Evolutionary conservation across 1,140 invertebrate species (phyloP).

Genomic region (Copidosoma floridanum): DNA sequence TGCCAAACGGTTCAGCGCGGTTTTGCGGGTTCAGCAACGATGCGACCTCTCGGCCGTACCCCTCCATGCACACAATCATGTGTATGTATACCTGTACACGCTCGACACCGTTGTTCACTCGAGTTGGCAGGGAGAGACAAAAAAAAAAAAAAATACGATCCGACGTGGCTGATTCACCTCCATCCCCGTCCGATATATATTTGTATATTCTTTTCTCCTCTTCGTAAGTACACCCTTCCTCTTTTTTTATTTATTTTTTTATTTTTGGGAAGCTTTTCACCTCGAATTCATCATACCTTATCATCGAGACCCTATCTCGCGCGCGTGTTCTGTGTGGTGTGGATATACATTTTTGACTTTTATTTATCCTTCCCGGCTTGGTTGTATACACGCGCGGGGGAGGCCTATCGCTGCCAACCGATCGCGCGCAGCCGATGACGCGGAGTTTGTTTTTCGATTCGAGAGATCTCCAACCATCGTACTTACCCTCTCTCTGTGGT

Average conservation of each 20-base stretch:
- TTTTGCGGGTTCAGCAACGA: too few relatives aligned
- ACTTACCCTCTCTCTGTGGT: too few relatives aligned
- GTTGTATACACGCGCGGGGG: too few relatives aligned
- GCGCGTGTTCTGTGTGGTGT: not conserved
- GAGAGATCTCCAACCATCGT: too few relatives aligned
- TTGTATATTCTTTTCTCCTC: slow-evolving; percentile 21
- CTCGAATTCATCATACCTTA: slow-evolving; percentile 24
- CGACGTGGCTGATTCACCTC: slow-evolving; percentile 6
- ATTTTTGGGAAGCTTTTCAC: not conserved
- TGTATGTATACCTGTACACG: too few relatives aligned
- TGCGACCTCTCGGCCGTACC: too few relatives aligned
- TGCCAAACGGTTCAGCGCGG: too few relatives aligned
- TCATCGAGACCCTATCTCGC: slow-evolving; percentile 1
- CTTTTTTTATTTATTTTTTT: slow-evolving; percentile 16
- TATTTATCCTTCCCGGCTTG: too few relatives aligned
- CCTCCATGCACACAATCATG: too few relatives aligned
- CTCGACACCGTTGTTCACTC: too few relatives aligned
- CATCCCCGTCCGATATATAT: slow-evolving; percentile 13
- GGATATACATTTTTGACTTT: not conserved
- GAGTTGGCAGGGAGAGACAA: not conserved
- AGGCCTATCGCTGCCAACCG: not conserved
- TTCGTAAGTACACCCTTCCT: too few relatives aligned
- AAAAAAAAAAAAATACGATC: not conserved
- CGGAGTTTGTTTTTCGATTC: not conserved
- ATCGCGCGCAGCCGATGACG: slow-evolving; percentile 16